Evolutionary conservation across 2,113 vertebrate species (phyloP), one percentile per base, ranked within the genome.

Genomic region (Tautogolabrus adspersus): DNA sequence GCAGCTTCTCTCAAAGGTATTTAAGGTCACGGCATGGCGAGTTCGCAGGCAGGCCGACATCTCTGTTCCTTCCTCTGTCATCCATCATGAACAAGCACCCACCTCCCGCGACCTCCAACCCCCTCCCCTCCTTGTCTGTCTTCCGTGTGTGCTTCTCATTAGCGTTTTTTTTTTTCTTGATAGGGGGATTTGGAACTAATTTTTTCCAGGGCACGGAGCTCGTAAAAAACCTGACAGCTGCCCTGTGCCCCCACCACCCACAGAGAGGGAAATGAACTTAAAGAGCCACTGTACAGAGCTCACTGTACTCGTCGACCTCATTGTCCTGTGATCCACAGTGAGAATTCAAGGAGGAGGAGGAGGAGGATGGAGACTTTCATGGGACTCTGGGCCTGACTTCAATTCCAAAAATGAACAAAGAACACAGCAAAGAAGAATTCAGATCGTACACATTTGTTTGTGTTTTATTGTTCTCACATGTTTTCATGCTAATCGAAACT

Each of bases 131-230:
- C 49, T 3, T 7, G 49, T 19, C 57, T 19, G 13, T 10, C 37
- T 52, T 69, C 71, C 22, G 46, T 74, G 81, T 86, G 79, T 83
- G 79, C 77, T 87, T 93, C 87, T 91, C 84, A 88, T 89, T 87
- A 90, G 74, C 1, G 52, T 72, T 79, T 85, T 2, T 42, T 76
- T 79, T 6, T 6, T 34, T 34, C 3, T 6, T 34, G 71, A 83
- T 66, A 26, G 66, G 44, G 66, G 49, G 84, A 52, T 52, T 84
- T 82, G 87, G 84, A 89, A 89, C 85, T 68, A 56, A 68, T 81
- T 87, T 86, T 82, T 86, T 83, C 85, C 87, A 80, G 82, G 62
- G 79, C 71, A 79, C 19, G 9, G 60, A 46, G 71, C 69, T 88
- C n/a, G 46, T 87, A 84, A 87, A 88, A 87, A 72, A 61, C 30